Percentiles rank a stretch among this genome's conserved stretches.
Evolutionary conservation across 2,888 invertebrate genomes (phyloP).

Genomic region (Xanthorhoe spadicearia): DNA sequence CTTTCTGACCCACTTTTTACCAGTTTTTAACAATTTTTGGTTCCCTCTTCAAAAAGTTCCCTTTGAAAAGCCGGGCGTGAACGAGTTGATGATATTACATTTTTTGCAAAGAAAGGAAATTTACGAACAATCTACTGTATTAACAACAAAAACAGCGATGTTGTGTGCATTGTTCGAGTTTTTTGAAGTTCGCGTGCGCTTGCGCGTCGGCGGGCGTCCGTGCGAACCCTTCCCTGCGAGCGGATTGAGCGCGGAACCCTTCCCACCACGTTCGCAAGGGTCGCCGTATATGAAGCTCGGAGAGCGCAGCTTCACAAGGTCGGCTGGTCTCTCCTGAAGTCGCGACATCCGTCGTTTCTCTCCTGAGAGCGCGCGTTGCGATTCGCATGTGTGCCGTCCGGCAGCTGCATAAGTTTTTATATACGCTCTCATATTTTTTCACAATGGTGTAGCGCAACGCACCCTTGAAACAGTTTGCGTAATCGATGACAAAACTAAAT

Average conservation of each 20-base stretch:
- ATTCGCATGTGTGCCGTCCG: slow-evolving; percentile 83
- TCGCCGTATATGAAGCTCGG: slow-evolving; percentile 56
- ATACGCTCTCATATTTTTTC: slow-evolving; percentile 83
- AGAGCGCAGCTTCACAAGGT: slow-evolving; percentile 51
- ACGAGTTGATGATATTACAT: slow-evolving; percentile 85
- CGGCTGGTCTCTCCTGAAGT: slow-evolving; percentile 46
- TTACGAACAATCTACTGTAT: slow-evolving; percentile 83
- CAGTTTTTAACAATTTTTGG: slow-evolving; percentile 79
- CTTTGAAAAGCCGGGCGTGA: slow-evolving; percentile 84
- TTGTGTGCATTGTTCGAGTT: slow-evolving; percentile 78
- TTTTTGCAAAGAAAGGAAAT: slow-evolving; percentile 79
- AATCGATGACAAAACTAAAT: slow-evolving; percentile 86
- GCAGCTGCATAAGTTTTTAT: slow-evolving; percentile 84
- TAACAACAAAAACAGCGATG: slow-evolving; percentile 82
- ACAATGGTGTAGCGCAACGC: slow-evolving; percentile 76
- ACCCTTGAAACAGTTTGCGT: slow-evolving; percentile 86
- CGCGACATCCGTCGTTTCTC: slow-evolving; percentile 62
- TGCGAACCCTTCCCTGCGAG: slow-evolving; percentile 77
- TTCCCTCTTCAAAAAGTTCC: slow-evolving; percentile 79
- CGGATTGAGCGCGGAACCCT: slow-evolving; percentile 78
- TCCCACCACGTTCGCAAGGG: slow-evolving; percentile 71
- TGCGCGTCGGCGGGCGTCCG: slow-evolving; percentile 82
- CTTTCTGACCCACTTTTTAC: slow-evolving; percentile 85
- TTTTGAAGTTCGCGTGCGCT: slow-evolving; percentile 83
- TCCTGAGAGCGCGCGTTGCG: slow-evolving; percentile 61